Conservation (phyloP, 2,888 invertebrate genomes). For the Papilio gigon region DNA sequence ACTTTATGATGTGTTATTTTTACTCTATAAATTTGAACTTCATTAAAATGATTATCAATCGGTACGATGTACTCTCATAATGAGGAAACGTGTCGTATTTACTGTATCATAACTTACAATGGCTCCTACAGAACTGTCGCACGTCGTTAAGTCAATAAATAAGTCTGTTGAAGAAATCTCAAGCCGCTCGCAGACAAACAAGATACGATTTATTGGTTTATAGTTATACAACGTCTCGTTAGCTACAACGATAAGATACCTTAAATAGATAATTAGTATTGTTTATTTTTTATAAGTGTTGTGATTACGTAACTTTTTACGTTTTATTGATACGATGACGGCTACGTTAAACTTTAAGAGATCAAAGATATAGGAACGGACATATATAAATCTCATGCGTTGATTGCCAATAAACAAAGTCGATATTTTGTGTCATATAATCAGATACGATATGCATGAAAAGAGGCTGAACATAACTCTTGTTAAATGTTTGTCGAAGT, state of each 20-base stretch:
- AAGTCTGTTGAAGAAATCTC: conserved; percentile 66
- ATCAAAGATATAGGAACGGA: conserved; percentile 53
- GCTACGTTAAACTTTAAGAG: conserved; percentile 32
- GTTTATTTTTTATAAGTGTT: conserved; percentile 55
- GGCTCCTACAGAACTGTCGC: conserved; percentile 37
- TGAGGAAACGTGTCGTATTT: conserved; percentile 63
- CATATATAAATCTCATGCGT: conserved; percentile 66
- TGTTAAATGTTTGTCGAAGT: conserved; percentile 60
- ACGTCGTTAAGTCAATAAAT: conserved; percentile 60
- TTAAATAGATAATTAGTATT: conserved; percentile 80
- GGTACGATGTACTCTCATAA: conserved; percentile 53
- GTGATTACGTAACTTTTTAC: conserved; percentile 39
- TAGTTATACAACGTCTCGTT: conserved; percentile 76
- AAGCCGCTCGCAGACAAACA: conserved; percentile 67
- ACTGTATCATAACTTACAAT: conserved; percentile 46
- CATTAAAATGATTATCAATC: conserved; percentile 42
- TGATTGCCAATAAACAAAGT: conserved; percentile 76
- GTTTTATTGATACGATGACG: conserved; percentile 45
- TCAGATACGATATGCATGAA: conserved; percentile 69
- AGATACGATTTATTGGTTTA: conserved; percentile 69
- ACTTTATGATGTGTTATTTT: conserved; percentile 3
- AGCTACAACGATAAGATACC: conserved; percentile 69
- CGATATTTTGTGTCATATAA: conserved; percentile 69
- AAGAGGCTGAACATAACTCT: conserved; percentile 68
- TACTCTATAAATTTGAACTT: conserved; percentile 26